Evolutionary conservation across 1,140 invertebrate species (phyloP), one percentile per base, ranked within the genome.

Genomic region (Meloidogyne hapla): DNA sequence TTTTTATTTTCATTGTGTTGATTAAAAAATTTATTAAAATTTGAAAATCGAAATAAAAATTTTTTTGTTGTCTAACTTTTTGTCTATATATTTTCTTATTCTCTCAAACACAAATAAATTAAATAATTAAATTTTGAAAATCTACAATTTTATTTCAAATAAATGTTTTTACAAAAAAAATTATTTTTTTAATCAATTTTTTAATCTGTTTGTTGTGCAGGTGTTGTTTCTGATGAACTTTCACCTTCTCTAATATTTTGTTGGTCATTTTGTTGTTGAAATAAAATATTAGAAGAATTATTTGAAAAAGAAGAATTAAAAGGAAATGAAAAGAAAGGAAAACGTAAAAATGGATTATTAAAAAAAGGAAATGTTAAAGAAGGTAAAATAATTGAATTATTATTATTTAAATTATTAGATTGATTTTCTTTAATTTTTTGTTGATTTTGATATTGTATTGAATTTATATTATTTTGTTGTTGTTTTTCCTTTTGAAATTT

Each of bases 331-430:
- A 56, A 56, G n/a, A 56, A 56, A 56, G 48, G 48, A 56, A 56
- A 56, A 56, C 18, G n/a, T 56, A 56, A 56, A 56, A 56, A n/a
- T 56, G 48, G n/a, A 56, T 56, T 56, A 56, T n/a, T 56, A 56
- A 56, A 56, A 13, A 56, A 56, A 56, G 48, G 48, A 56, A 56
- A 45, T 45, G 42, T 15, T 45, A 45, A 56, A 56, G 48, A n/a
- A 56, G 48, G 48, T 21, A 56, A 56, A 56, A 56, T 56, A 56
- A 56, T 56, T 56, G 48, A 56, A 56, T 42, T 9, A 42, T 56
- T 45, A 45, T 45, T 48, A 3, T 18, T 15, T 48, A 15, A 48
- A 48, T 48, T 56, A 56, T n/a, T 56, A 5, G 48, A 56, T n/a
- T 56, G 4, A 56, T n/a, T 56, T 56, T 56, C 18, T 56, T 56